Evolutionary conservation across 2,888 invertebrate species (phyloP), one percentile per base, ranked within the genome.

Genomic region (Cerastis leucographa): DNA sequence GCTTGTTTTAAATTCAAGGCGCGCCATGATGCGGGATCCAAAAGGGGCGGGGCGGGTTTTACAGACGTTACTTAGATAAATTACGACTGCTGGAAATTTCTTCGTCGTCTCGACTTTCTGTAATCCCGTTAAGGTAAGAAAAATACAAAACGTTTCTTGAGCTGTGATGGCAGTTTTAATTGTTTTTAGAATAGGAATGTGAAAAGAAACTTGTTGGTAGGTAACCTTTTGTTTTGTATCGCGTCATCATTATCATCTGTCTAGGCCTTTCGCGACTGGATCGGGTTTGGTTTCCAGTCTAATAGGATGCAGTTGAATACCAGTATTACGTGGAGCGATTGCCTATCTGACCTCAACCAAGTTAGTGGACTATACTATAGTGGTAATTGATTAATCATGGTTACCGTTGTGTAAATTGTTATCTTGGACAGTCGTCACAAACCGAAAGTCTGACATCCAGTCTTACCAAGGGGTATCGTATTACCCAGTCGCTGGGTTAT

Each of bases 41-140:
- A 94, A 95, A 96, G 93, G 93, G 96, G 96, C 95, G 96, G 92
- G 90, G 92, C 89, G 83, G 85, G 89, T 91, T 91, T 91, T 91
- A 88, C 90, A 89, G 93, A 92, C 94, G 94, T 96, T 95, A 95
- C 93, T 89, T 92, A 95, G 95, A 96, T 94, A 94, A 95, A 96
- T 96, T 94, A 94, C 93, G 89, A 84, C 85, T 90, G 91, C 90
- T 90, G 90, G 77, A 91, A 91, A 92, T 91, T 90, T 90, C 90
- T 91, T 88, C 88, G 85, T 86, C 84, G 87, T 85, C 79, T 76
- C 59, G 51, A 80, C 82, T 80, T 83, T 80, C 85, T 29, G 89
- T 93, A 93, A 93, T 94, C 93, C 91, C 91, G 92, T 93, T 93
- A 93, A 92, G 93, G 94, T 93, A 89, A 91, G 90, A 76, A 78